These are phyloP conservation scores for Gephyroberyx darwinii DNA, from an alignment of 2,797 vertebrate species.

Conservation along the genomic window DNA sequence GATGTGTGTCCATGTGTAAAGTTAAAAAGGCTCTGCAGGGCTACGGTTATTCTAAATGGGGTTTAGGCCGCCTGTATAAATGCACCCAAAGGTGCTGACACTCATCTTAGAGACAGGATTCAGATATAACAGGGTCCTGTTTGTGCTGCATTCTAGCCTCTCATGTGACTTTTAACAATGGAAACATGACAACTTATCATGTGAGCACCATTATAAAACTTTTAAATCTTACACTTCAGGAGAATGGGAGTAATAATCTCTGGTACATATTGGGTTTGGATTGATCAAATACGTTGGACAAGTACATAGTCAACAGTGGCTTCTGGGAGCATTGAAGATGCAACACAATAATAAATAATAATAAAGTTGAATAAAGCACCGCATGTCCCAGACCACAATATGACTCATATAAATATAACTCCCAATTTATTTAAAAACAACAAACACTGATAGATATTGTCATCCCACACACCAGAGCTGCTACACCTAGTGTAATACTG, in stretches of 20 bases:
- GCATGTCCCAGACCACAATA: not conserved
- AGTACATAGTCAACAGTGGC: too few relatives aligned
- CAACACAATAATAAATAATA: too few relatives aligned
- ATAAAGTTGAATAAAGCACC: not conserved
- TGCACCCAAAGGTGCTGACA: not conserved
- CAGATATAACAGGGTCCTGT: slow-evolving; percentile 1
- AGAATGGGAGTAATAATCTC: not conserved
- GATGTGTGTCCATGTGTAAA: not conserved
- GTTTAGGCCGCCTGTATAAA: not conserved
- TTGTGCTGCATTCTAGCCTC: slow-evolving; percentile 15
- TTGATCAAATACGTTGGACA: not conserved
- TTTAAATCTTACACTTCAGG: not conserved
- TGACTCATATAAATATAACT: too few relatives aligned
- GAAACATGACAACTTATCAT: slow-evolving; percentile 27
- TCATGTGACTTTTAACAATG: slow-evolving; percentile 39
- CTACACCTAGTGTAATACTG: not conserved
- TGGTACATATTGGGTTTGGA: not conserved
- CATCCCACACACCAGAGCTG: not conserved
- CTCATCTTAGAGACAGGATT: slow-evolving; percentile 16
- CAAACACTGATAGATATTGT: not conserved
- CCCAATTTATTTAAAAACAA: not conserved
- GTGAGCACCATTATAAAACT: slow-evolving; percentile 16
- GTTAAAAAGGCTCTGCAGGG: not conserved
- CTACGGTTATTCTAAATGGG: slow-evolving; percentile 12
- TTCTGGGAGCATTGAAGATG: too few relatives aligned